A percentile compares a stretch with the other conserved stretches of the same genome.
phyloP scores from a whole-genome alignment of 2,797 vertebrate species.

The Sphenopsis melanotis region DNA sequence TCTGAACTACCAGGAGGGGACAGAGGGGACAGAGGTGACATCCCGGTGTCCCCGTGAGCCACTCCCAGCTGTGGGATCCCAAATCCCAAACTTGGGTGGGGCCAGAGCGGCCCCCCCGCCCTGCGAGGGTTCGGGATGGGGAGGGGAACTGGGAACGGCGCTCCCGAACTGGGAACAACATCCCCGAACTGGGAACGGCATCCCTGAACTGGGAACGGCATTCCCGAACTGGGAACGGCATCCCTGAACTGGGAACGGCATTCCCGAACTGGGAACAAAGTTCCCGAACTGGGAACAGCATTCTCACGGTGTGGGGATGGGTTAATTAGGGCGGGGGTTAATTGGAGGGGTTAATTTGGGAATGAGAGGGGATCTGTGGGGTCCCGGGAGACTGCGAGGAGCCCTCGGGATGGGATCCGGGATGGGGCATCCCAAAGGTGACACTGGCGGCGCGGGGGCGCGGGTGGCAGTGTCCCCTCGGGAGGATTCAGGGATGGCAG shows the following conservation, averaged over 20 bases:
- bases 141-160: not conserved
- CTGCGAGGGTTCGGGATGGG: not conserved
- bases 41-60: not conserved
- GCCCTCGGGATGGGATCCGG: not conserved
- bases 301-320: no score
- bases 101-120: not conserved
- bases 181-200: not conserved
- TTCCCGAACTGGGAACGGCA: not conserved
- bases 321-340: not conserved
- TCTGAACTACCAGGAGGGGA: no score
- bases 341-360: not conserved
- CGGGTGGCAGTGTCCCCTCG: no score
- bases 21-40: not conserved
- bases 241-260: not conserved
- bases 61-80: not conserved
- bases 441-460: no score
- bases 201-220: not conserved
- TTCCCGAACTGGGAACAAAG: no score
- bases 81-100: not conserved
- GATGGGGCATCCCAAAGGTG: not conserved
- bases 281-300: not conserved
- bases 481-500: no score
- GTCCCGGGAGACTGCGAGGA: not conserved
- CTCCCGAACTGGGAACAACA: not conserved
- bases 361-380: not conserved